A percentile compares a stretch with the other conserved stretches of the same genome.
Conservation (phyloP, 2,113 vertebrate genomes). For the Sturnira hondurensis region DNA sequence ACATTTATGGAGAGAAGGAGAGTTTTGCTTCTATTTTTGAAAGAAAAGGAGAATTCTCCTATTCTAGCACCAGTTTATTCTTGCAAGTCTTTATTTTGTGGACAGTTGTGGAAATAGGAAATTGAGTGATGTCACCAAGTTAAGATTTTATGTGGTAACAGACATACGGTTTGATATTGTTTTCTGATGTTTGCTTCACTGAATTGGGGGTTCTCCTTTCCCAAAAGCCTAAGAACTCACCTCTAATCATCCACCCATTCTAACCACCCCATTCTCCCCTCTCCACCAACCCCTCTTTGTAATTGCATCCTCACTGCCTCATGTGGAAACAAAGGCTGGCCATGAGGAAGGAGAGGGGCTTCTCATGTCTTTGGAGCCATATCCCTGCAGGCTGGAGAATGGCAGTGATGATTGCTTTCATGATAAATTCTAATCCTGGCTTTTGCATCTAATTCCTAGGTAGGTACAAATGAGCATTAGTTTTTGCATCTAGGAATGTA, state of each 20-base stretch:
- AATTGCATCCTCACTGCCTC: not conserved
- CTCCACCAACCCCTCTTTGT: not conserved
- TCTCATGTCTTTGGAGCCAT: not conserved
- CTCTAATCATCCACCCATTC: not conserved
- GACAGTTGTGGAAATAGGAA: not conserved
- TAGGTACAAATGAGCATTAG: constrained; percentile 62
- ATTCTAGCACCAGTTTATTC: not conserved
- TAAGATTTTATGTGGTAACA: not conserved
- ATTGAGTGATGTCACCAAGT: not conserved
- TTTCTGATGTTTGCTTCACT: not conserved
- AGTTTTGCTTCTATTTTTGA: not conserved
- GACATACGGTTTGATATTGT: not conserved
- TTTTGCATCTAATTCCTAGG: constrained; percentile 61
- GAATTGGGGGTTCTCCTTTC: not conserved
- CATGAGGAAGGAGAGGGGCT: not conserved
- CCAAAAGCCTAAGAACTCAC: not conserved
- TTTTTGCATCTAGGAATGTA: constrained; percentile 56
- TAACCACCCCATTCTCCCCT: not conserved
- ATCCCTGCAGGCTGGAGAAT: not conserved
- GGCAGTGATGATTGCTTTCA: not conserved
- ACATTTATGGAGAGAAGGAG: not conserved
- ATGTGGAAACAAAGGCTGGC: not conserved
- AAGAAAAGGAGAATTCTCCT: not conserved
- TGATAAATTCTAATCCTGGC: constrained; percentile 49
- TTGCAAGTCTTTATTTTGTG: not conserved